Evolutionary conservation across 30 jellyfish, hydroid and myxozoan species (phyloP).

Genomic region (Hydractinia symbiolongicarpus): DNA sequence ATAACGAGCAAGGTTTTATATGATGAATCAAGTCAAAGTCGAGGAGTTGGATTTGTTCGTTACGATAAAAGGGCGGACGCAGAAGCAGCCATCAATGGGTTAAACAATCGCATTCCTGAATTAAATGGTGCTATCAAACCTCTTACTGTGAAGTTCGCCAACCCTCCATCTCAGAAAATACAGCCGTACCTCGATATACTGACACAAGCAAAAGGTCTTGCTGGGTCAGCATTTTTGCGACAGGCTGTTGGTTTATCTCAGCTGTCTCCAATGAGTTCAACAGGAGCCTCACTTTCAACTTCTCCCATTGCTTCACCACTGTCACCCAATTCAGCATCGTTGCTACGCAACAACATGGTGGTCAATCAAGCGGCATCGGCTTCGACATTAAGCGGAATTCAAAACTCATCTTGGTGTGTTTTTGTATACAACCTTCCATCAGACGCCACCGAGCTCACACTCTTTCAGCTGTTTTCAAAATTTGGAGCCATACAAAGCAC

Average conservation of each 20-base stretch:
- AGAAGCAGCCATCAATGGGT: slow-evolving; percentile 93
- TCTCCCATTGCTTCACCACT: slow-evolving; percentile 41
- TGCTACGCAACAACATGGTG: slow-evolving; percentile 64
- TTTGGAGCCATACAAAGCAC: slow-evolving; percentile 96
- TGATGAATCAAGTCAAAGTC: slow-evolving; percentile 80
- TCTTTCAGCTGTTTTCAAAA: slow-evolving; percentile 82
- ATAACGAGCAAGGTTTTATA: slow-evolving; percentile 88
- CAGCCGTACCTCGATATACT: slow-evolving; percentile 66
- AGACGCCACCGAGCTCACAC: slow-evolving; percentile 82
- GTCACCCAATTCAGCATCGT: slow-evolving; percentile 60
- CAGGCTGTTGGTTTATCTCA: slow-evolving; percentile 35
- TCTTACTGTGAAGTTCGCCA: slow-evolving; percentile 96
- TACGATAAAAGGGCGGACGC: slow-evolving; percentile 96
- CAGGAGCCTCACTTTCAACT: slow-evolving; percentile 19
- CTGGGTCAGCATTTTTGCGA: slow-evolving; percentile 38
- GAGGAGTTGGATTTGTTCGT: slow-evolving; percentile 97
- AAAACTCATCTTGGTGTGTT: slow-evolving; percentile 80
- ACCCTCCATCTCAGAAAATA: slow-evolving; percentile 89
- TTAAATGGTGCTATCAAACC: slow-evolving; percentile 89
- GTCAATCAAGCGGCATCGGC: slow-evolving; percentile 32
- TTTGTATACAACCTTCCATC: slow-evolving; percentile 94
- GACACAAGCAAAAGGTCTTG: slow-evolving; percentile 94
- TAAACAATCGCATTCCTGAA: slow-evolving; percentile 88
- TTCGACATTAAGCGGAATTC: slow-evolving; percentile 40
- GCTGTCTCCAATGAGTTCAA: slow-evolving; percentile 25